Evolutionary conservation across 2,888 invertebrate species (phyloP).

Genomic region (Sclerodermus sp.): DNA sequence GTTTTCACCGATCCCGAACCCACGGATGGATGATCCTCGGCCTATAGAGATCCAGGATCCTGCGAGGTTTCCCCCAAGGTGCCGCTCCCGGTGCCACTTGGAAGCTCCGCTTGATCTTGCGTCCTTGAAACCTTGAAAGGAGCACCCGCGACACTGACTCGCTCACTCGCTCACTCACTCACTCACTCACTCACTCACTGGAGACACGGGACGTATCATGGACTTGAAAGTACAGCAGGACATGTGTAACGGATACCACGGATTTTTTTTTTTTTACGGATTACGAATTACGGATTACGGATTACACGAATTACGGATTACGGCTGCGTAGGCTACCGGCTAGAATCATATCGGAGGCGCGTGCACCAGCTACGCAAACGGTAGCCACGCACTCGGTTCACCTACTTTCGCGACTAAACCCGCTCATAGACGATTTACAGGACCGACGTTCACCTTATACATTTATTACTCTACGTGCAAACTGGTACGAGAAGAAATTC

Average conservation of each 20-base stretch:
- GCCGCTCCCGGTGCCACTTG: too few relatives aligned
- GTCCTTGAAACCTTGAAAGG: too few relatives aligned
- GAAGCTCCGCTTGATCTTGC: too few relatives aligned
- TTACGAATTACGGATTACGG: conserved; percentile 14
- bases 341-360: not conserved
- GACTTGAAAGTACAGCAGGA: too few relatives aligned
- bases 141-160: too few relatives aligned
- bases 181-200: conserved; percentile 4
- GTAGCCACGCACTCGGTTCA: conserved; percentile 17
- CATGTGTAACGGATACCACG: too few relatives aligned
- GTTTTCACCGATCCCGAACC: too few relatives aligned
- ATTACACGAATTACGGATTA: conserved; percentile 23
- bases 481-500: too few relatives aligned
- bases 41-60: conserved; percentile 1
- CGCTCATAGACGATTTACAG: not conserved
- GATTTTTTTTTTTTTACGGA: too few relatives aligned
- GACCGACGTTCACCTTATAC: too few relatives aligned
- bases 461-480: too few relatives aligned
- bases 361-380: conserved; percentile 9
- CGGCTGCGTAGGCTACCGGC: conserved; percentile 14
- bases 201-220: not conserved
- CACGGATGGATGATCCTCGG: too few relatives aligned
- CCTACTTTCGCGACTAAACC: conserved; percentile 23
- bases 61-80: conserved; percentile 2
- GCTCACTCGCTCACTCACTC: not conserved